Conservation (phyloP, 2,113 vertebrate genomes). For the Gymnogyps californianus region DNA sequence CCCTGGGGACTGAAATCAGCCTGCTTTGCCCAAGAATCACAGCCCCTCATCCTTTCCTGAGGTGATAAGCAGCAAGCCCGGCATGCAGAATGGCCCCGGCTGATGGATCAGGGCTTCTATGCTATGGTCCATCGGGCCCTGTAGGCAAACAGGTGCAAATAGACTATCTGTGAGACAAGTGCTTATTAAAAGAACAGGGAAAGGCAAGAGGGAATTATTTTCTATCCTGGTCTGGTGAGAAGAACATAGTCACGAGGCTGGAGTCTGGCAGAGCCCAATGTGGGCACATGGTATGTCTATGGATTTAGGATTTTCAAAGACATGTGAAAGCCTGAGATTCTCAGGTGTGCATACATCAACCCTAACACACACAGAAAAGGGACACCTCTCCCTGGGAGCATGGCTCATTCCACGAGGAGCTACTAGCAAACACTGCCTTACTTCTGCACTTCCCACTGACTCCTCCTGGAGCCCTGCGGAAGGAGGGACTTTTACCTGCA, state of each 20-base stretch:
- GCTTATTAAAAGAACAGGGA: conserved; percentile 35
- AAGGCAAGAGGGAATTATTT: conserved; percentile 20
- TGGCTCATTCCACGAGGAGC: rapidly evolving
- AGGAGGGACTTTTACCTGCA: not conserved
- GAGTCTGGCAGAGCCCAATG: not conserved
- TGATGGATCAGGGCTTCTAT: not conserved
- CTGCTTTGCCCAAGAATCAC: not conserved
- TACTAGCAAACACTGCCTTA: not conserved
- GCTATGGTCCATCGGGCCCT: not conserved
- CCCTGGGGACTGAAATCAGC: not conserved
- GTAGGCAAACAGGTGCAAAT: conserved; percentile 55
- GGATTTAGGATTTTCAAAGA: not conserved
- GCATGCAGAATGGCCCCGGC: rapidly evolving
- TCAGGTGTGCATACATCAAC: not conserved
- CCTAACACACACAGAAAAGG: not conserved
- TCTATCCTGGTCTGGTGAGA: not conserved
- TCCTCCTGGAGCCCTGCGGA: not conserved
- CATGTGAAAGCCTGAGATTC: not conserved
- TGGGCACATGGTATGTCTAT: not conserved
- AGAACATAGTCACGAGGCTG: not conserved
- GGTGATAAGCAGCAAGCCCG: not conserved
- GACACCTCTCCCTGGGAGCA: not conserved
- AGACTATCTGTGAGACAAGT: conserved; percentile 39
- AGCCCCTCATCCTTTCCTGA: not conserved
- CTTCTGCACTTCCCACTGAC: not conserved